Evolutionary conservation across 2,797 vertebrate species (phyloP).

Genomic region (Coreius guichenoti): DNA sequence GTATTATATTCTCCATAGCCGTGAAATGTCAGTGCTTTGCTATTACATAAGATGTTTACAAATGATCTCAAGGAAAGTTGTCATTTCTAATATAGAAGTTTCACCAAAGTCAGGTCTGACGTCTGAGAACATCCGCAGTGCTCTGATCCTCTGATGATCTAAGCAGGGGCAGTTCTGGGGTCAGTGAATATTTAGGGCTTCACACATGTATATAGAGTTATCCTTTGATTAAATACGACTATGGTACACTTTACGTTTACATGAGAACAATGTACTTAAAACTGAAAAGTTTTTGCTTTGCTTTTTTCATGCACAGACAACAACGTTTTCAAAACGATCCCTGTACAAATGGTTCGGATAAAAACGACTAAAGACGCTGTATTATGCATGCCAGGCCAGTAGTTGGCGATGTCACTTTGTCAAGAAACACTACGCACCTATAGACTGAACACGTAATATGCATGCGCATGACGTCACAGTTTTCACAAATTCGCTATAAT

Average conservation of each 20-base stretch:
- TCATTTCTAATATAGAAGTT: conserved; percentile 1
- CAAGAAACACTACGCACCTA: too few species aligned
- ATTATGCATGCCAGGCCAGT: too few species aligned
- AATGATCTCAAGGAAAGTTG: neutral
- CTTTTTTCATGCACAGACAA: too few species aligned
- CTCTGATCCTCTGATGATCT: neutral
- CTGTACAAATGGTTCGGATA: too few species aligned
- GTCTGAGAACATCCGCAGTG: conserved; percentile 1
- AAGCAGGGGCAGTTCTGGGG: neutral
- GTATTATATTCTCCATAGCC: conserved; percentile 10
- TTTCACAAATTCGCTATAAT: too few species aligned
- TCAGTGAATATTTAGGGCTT: neutral
- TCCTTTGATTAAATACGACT: neutral
- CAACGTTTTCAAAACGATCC: too few species aligned
- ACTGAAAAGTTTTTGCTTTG: too few species aligned
- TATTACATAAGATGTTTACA: conserved; percentile 39
- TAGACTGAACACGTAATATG: too few species aligned
- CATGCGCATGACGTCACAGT: too few species aligned
- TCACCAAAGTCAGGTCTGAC: neutral
- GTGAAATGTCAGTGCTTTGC: conserved; percentile 32
- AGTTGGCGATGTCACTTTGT: too few species aligned
- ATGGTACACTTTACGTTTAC: neutral
- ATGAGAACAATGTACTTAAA: neutral
- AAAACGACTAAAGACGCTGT: too few species aligned
- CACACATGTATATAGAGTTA: neutral